These are phyloP conservation scores for Crocodylus rhombifer DNA, from an alignment of 2,797 vertebrate species.

Conservation along the genomic window DNA sequence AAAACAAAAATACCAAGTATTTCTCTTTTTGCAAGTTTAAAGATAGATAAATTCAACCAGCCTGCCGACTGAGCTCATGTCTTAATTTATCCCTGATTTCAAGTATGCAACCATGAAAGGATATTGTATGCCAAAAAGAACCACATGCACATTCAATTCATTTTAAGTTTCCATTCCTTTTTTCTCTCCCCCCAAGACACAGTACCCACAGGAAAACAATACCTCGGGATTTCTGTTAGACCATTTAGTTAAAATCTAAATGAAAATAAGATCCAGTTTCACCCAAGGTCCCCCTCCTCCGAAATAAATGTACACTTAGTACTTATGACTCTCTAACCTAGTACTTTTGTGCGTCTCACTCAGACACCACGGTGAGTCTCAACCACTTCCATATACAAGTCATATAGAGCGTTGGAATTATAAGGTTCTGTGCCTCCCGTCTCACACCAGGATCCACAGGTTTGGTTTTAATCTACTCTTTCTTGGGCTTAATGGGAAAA, in stretches of 20 bases:
- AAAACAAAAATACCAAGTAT: background rate
- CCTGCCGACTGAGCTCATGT: background rate
- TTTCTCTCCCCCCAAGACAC: background rate
- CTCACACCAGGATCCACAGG: background rate
- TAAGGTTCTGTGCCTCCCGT: background rate
- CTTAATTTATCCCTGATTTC: background rate
- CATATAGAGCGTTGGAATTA: background rate
- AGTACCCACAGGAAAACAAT: background rate
- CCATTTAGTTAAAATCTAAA: background rate
- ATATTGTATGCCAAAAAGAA: background rate
- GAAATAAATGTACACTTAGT: fast-evolving
- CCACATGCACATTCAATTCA: background rate
- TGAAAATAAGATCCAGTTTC: background rate
- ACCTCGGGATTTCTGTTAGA: background rate
- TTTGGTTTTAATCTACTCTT: background rate
- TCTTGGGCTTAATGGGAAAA: background rate
- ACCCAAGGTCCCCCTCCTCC: background rate
- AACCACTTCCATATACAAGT: no score
- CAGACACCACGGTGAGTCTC: background rate
- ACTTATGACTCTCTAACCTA: background rate
- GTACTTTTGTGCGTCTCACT: background rate
- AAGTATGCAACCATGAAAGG: background rate
- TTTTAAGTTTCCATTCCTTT: background rate
- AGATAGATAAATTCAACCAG: background rate
- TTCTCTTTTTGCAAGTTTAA: background rate